Evolutionary conservation across 2,888 invertebrate species (phyloP), one percentile per base, ranked within the genome.

Genomic region (Heteromurus nitidus): DNA sequence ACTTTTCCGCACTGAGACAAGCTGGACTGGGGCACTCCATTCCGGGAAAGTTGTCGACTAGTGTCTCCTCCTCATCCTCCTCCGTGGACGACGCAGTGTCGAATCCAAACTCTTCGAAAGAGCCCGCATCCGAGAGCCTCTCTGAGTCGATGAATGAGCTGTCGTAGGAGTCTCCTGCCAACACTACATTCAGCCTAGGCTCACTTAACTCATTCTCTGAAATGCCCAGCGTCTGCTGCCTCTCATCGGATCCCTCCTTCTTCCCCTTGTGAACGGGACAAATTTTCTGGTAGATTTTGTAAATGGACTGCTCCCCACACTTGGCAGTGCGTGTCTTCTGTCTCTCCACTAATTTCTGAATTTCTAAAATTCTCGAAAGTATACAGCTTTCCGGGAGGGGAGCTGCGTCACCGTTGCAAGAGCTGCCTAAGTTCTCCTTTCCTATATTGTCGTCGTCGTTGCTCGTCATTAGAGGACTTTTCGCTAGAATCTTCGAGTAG

Each of bases 331-430:
- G 3, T 64, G 26, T 42, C 30, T 77, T 76, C n/a, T 73, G 72
- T 44, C 73, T 24, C 22, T 83, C 83, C 88, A 92, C 92, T 60
- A 92, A 88, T 88, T 90, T 90, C 88, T 94, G 94, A 70, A 92
- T 90, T 62, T 89, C 89, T 36, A 92, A 89, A 83, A 94, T 92
- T 76, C 91, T 89, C 58, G 91, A 91, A 50, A 94, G 89, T 30
- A 94, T 92, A 86, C 92, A 92, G 65, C 91, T 91, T 60, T 87
- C 86, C 0, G 92, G 92, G 53, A 92, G 88, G 30, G 84, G 84
- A 9, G 81, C 55, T 1, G 87, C 85, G 47, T 86, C 86, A 83
- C 73, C 82, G 69, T 69, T 83, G 67, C 84, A 84, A 3, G 80
- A 64, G 16, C 62, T 58, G 0, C 68, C 77, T 20, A 77, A 64